phyloP scores from a whole-genome alignment of 2,888 invertebrate genomes.

The Chrysopilus asiliformis region DNA sequence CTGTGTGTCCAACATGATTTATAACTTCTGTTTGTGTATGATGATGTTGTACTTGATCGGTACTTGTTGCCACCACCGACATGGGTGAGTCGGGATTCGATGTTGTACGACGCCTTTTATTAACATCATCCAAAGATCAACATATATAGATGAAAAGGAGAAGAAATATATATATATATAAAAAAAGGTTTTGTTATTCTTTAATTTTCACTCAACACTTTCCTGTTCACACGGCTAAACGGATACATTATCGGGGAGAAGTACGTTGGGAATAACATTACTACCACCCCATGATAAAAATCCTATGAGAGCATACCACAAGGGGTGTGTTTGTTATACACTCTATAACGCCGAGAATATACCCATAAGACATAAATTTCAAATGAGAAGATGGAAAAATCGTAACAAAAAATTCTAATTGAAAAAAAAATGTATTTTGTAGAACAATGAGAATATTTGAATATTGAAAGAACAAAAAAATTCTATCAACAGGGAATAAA shows the following conservation, averaged over 20 bases:
- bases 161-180: constrained; percentile 1
- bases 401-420: too few species aligned
- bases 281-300: too few species aligned
- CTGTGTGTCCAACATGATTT: constrained; percentile 16
- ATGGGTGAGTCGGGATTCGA: constrained; percentile 17
- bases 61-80: constrained; percentile 10
- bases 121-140: constrained; percentile 4
- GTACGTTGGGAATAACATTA: too few species aligned
- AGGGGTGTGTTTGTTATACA: too few species aligned
- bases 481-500: neutral
- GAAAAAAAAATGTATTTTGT: too few species aligned
- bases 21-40: constrained; percentile 13
- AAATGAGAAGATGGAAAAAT: too few species aligned
- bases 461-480: neutral
- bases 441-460: too few species aligned
- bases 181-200: neutral
- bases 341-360: too few species aligned
- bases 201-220: neutral
- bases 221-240: neutral
- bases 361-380: too few species aligned
- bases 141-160: constrained; percentile 3
- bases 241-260: too few species aligned
- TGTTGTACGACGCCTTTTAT: constrained; percentile 15
- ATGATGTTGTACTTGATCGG: constrained; percentile 11
- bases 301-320: too few species aligned